Evolutionary conservation across 2,888 invertebrate genomes (phyloP).

Genomic region (Parasteatoda lunata): DNA sequence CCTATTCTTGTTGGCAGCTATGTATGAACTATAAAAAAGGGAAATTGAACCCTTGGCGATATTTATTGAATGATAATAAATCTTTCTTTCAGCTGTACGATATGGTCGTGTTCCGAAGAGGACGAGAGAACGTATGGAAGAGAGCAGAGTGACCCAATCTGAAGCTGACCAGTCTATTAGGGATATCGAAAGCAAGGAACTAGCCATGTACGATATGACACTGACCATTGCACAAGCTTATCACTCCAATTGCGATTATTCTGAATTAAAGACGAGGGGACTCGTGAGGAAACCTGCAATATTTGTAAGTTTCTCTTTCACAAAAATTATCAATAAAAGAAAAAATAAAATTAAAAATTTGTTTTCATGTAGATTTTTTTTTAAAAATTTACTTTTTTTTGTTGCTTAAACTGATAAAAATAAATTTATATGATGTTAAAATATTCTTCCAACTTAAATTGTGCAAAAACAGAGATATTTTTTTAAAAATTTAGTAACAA

Average conservation of each 20-base stretch:
- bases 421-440: too few species aligned
- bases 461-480: too few species aligned
- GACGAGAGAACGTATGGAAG: constrained; percentile 84
- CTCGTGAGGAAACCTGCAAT: constrained; percentile 82
- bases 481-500: too few species aligned
- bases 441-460: too few species aligned
- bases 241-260: constrained; percentile 89
- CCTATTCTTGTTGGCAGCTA: too few species aligned
- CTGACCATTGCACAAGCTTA: constrained; percentile 87
- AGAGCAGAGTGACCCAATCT: constrained; percentile 71
- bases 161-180: constrained; percentile 71
- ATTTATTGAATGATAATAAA: background rate
- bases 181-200: constrained; percentile 75
- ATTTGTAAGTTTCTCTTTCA: constrained; percentile 75
- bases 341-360: too few species aligned
- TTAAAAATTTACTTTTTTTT: too few species aligned
- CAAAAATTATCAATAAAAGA: too few species aligned
- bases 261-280: constrained; percentile 85
- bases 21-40: too few species aligned
- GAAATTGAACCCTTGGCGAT: background rate
- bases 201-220: constrained; percentile 86
- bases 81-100: constrained; percentile 84
- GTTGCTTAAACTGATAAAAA: too few species aligned
- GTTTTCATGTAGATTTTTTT: too few species aligned
- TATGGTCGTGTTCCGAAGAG: constrained; percentile 97